Percentiles rank a stretch among this genome's conserved stretches.
Evolutionary conservation across 2,113 vertebrate genomes (phyloP).

Genomic region (Polyodon spathula): DNA sequence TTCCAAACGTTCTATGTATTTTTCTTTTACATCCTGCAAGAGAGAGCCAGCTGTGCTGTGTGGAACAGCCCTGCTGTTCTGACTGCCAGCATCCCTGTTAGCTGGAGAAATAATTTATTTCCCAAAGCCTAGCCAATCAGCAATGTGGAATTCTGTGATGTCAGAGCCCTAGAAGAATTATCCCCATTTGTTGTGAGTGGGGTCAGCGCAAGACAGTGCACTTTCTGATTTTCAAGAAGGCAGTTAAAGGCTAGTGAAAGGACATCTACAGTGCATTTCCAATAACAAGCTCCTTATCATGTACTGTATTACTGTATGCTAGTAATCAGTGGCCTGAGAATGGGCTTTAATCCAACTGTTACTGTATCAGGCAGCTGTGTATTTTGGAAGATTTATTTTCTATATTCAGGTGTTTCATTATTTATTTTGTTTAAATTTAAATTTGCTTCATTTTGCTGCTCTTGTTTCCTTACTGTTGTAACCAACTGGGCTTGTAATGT

Average conservation of each 20-base stretch:
- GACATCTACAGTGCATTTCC: background rate
- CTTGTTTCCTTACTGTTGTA: no score
- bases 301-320: conserved; percentile 11
- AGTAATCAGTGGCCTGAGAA: no score
- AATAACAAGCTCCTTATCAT: conserved; percentile 47
- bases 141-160: conserved; percentile 47
- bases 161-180: conserved; percentile 63
- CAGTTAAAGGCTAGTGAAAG: background rate
- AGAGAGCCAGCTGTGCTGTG: conserved; percentile 46
- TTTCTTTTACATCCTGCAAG: conserved; percentile 34
- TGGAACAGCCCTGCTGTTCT: conserved; percentile 37
- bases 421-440: no score
- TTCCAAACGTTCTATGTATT: conserved; percentile 27
- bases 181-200: conserved; percentile 34
- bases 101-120: conserved; percentile 44
- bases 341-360: no score
- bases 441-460: no score
- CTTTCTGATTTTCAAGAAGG: background rate
- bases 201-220: conserved; percentile 21
- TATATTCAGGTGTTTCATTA: no score
- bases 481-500: no score
- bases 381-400: no score
- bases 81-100: conserved; percentile 59
- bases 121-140: conserved; percentile 49
- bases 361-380: no score